Evolutionary conservation across 2,113 vertebrate species (phyloP).

Genomic region (Hippocampus comes): DNA sequence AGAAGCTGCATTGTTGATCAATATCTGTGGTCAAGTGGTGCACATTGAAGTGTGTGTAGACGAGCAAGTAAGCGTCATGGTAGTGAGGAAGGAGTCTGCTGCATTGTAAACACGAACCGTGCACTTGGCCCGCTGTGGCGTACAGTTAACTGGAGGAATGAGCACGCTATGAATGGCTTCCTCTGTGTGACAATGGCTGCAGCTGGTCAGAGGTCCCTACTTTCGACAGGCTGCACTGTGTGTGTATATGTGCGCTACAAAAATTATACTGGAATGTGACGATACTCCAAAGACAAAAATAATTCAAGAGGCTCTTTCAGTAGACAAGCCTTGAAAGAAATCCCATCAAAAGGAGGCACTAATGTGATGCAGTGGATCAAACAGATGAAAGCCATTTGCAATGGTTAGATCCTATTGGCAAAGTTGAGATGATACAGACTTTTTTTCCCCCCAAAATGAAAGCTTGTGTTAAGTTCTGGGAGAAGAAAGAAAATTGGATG

Average conservation of each 20-base stretch:
- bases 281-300: conserved; percentile 67
- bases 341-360: conserved; percentile 60
- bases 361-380: conserved; percentile 47
- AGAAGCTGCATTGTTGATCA: conserved; percentile 25
- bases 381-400: conserved; percentile 64
- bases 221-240: conserved; percentile 27
- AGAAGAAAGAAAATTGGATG: conserved; percentile 19
- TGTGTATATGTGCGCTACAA: conserved; percentile 41
- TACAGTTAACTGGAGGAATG: conserved; percentile 62
- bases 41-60: conserved; percentile 34
- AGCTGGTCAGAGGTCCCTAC: conserved; percentile 60
- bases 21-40: conserved; percentile 29
- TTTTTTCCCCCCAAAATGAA: neutral
- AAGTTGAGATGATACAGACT: conserved; percentile 24
- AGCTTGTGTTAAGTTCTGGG: conserved; percentile 23
- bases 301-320: conserved; percentile 57
- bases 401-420: conserved; percentile 49
- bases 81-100: conserved; percentile 57
- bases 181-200: conserved; percentile 69
- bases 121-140: conserved; percentile 53
- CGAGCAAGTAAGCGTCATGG: conserved; percentile 36
- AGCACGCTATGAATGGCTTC: conserved; percentile 65
- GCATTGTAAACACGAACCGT: conserved; percentile 45
- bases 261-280: conserved; percentile 72
- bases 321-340: conserved; percentile 14